These are phyloP conservation scores for Torymus tubicola DNA, from an alignment of 2,888 invertebrate species.

Conservation along the genomic window DNA sequence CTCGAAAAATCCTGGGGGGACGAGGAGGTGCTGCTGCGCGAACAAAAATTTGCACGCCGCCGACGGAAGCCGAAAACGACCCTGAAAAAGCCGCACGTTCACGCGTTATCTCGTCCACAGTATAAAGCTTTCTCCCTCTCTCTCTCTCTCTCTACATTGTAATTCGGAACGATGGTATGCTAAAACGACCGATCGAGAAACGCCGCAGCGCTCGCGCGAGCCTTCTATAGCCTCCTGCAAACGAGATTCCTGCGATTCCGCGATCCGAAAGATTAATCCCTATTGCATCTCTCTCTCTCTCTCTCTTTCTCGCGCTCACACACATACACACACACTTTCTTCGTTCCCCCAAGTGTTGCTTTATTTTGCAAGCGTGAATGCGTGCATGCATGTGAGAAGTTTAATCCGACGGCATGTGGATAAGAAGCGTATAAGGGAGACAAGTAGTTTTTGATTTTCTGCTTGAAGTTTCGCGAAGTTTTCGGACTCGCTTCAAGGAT, in stretches of 20 bases:
- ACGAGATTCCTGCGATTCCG: slow-evolving; percentile 54
- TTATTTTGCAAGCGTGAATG: too few species aligned
- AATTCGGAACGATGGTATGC: slow-evolving; percentile 48
- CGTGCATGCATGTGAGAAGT: too few species aligned
- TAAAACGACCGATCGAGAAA: slow-evolving; percentile 43
- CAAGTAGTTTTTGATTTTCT: too few species aligned
- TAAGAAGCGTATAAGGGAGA: too few species aligned
- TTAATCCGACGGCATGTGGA: too few species aligned
- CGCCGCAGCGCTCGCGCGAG: neutral
- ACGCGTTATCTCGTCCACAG: slow-evolving; percentile 15
- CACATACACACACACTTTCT: slow-evolving; percentile 18
- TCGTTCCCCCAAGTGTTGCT: neutral
- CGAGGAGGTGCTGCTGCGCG: neutral
- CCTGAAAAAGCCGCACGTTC: slow-evolving; percentile 40
- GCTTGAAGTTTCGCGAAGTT: too few species aligned
- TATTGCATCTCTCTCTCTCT: slow-evolving; percentile 18
- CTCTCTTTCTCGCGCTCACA: too few species aligned
- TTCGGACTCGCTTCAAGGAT: too few species aligned
- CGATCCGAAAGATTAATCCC: slow-evolving; percentile 55
- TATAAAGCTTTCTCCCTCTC: slow-evolving; percentile 1
- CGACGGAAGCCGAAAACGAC: slow-evolving; percentile 4
- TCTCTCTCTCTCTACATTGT: slow-evolving; percentile 24
- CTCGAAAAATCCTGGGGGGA: neutral
- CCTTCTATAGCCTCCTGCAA: slow-evolving; percentile 41
- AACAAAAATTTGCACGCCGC: neutral